Base-by-base conservation (phyloP, 2,888 invertebrate species). In the Caenorhabditis auriculariae region DNA sequence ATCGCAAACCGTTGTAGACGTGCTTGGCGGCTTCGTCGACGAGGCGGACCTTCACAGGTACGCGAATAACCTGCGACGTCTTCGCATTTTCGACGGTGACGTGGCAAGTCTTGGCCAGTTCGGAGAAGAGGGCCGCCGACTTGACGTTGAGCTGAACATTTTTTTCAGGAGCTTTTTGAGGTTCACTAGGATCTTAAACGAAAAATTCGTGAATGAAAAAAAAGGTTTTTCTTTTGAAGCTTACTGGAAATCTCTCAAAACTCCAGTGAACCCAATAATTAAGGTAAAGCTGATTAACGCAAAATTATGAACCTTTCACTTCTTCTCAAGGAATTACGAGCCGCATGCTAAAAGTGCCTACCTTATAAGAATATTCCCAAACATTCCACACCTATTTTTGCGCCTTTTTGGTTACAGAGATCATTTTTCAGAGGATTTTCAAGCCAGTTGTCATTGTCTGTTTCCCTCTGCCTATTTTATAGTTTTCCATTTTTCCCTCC, bases 1-100 rank as follows among this genome's bases (percentile, higher is more conserved):
- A 44, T 39, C 1, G 42, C 58, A 28, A 15, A 65, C 65, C 69
- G 26, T 60, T 56, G 27, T 56, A 69, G 6, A 60, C 63, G n/a
- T 61, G 61, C 46, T 66, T 72, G 21, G 68, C 55, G 2, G 68
- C 65, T 19, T 66, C 63, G 21, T 70, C 71, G 23, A 71, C 51
- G n/a, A 73, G 29, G 28, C 58, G 57, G n/a, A 73, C 54, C 23
- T 52, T 55, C 5, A 73, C 64, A 5, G 73, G 73, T 9, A 73
- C 51, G 7, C 42, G 28, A 15, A 68, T 41, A 0, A 27, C 47
- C 48, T 70, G 70, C 21, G 66, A 66, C 7, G 65, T 73, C 19
- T 51, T 17, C 17, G 38, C 54, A 21, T 63, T 68, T 50, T 54
- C 50, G 3, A 72, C 60, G 9, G 39, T 47, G 3, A 72, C 42